Evolutionary conservation across 1,140 invertebrate species (phyloP).

Genomic region (Hirudo medicinalis): DNA sequence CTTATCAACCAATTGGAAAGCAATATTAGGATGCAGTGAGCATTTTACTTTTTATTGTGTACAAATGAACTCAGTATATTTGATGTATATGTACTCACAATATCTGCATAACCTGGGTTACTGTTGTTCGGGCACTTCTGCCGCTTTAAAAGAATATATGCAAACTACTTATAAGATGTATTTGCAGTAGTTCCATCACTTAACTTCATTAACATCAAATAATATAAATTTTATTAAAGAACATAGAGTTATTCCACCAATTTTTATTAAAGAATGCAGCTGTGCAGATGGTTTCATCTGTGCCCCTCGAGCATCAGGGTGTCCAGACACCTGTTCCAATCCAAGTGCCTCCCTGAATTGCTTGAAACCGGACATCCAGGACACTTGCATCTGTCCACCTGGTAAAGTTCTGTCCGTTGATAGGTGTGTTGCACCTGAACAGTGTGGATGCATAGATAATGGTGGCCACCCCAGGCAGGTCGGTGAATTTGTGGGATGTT

Average conservation of each 20-base stretch:
- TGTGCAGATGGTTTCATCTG: not conserved
- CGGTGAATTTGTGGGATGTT: not conserved
- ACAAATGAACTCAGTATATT: not conserved
- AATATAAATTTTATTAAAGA: too few species aligned
- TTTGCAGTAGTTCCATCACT: too few species aligned
- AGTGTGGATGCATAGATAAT: not conserved
- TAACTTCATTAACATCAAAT: too few species aligned
- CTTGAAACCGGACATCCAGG: conserved; percentile 1
- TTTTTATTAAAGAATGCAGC: not conserved
- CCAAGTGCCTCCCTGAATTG: not conserved
- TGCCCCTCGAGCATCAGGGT: not conserved
- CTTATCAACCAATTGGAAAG: not conserved
- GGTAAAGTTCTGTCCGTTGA: not conserved
- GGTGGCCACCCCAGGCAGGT: not conserved
- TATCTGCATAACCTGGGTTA: too few species aligned
- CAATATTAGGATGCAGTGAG: conserved; percentile 2
- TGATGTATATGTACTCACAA: too few species aligned
- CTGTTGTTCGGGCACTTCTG: too few species aligned
- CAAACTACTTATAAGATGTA: too few species aligned
- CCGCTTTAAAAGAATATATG: too few species aligned
- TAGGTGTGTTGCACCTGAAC: not conserved
- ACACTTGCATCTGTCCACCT: not conserved
- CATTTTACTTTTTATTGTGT: not conserved
- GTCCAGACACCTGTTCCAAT: not conserved
- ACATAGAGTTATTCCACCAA: too few species aligned